Evolutionary conservation across 2,113 vertebrate species (phyloP), one percentile per base, ranked within the genome.

Genomic region (Stomatorhinus ivindoensis): DNA sequence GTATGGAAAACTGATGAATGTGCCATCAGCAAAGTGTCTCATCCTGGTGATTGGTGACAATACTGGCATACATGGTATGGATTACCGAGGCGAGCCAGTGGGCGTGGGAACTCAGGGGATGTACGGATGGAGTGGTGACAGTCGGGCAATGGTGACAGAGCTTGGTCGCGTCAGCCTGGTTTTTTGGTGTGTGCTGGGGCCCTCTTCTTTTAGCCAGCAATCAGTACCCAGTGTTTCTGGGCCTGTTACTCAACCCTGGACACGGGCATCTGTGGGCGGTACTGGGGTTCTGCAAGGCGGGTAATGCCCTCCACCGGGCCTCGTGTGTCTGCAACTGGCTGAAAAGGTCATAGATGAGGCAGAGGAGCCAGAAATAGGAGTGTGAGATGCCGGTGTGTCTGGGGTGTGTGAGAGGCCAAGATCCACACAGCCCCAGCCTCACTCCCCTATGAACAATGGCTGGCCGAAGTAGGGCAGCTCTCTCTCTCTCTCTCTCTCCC

Each of bases 341-440:
- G 91, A 88, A 95, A 95, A 96, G 95, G 95, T 95, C 95, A 95
- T 82, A 91, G 87, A 94, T 93, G 94, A 93, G 94, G 94, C 91
- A 92, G 94, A 93, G 93, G 93, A 94, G 93, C 94, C 94, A 94
- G 93, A 94, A 96, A 96, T 96, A 96, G 95, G 92, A 88, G 95
- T 95, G 95, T 94, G 93, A 95, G 95, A 96, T 96, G 94, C 95
- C 94, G 92, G 83, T 90, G 90, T 92, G 92, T 95, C 94, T 94
- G 88, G 91, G 91, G 87, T 89, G 89, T 93, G 91, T 21, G 21
- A 69, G 86, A 55, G 47, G 85, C 84, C 88, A 58, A 89, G 88
- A 76, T 55, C 69, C 47, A 53, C 50, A 91, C 89, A 86, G 39
- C 55, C n/a, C 61, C 61, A 69, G 42, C 13, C 85, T 42, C 3